A percentile compares a stretch with the other conserved stretches of the same genome.
Evolutionary conservation across 2,797 vertebrate genomes (phyloP).

Genomic region (Psittacula echo): DNA sequence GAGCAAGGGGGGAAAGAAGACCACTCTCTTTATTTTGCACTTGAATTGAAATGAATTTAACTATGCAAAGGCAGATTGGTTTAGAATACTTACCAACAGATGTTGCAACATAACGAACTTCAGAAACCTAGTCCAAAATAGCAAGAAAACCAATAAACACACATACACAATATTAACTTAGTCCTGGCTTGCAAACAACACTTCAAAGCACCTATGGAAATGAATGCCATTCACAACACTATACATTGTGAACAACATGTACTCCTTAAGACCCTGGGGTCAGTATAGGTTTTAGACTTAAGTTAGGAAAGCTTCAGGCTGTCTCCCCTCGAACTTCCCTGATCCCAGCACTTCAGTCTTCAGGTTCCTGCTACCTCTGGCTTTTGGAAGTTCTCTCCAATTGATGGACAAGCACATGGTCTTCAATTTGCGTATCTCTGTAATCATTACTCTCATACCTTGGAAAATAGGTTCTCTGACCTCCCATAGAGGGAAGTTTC

Average conservation of each 20-base stretch:
- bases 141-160: neutral
- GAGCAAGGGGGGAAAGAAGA: neutral
- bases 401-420: fast-evolving
- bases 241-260: neutral
- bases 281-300: neutral
- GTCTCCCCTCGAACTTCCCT: neutral
- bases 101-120: neutral
- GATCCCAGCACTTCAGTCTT: neutral
- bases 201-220: neutral
- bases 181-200: neutral
- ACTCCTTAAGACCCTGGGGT: neutral
- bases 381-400: neutral
- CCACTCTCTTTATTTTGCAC: neutral
- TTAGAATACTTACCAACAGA: neutral
- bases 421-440: neutral
- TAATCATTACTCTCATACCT: neutral
- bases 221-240: neutral
- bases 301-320: neutral
- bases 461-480: neutral
- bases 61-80: neutral
- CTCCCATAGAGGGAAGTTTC: neutral
- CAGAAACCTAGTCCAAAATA: neutral
- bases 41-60: neutral
- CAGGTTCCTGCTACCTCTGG: neutral
- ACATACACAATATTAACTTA: neutral